Evolutionary conservation across 2,888 invertebrate species (phyloP).

Genomic region (Trissolcus japonicus): DNA sequence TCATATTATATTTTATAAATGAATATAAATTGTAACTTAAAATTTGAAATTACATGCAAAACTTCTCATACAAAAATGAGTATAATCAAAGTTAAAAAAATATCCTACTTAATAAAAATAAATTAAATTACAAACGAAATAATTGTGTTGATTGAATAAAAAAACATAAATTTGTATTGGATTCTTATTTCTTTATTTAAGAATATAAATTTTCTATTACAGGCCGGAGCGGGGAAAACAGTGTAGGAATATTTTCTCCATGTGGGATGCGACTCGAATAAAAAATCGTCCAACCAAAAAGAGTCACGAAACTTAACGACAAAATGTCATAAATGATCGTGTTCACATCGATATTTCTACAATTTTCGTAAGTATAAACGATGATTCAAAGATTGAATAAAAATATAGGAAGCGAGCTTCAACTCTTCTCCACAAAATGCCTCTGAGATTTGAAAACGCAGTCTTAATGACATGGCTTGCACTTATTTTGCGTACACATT

Average conservation of each 20-base stretch:
- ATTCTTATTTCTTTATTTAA: slow-evolving; percentile 41
- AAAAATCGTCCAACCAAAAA: slow-evolving; percentile 35
- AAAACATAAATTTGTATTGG: slow-evolving; percentile 45
- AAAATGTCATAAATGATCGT: slow-evolving; percentile 7
- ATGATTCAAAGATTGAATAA: background rate
- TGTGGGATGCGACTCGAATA: slow-evolving; percentile 16
- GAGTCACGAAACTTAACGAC: background rate
- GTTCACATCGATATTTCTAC: background rate
- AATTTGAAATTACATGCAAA: too few species aligned
- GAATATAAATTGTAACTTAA: too few species aligned
- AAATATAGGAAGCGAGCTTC: background rate
- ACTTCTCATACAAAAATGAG: too few species aligned
- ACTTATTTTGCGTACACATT: background rate
- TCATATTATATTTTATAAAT: too few species aligned
- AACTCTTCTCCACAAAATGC: slow-evolving; percentile 14
- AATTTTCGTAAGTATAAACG: slow-evolving; percentile 2
- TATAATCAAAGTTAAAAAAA: too few species aligned
- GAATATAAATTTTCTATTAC: slow-evolving; percentile 54
- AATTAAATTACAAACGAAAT: background rate
- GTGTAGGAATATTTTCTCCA: slow-evolving; percentile 18
- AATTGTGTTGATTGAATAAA: slow-evolving; percentile 45
- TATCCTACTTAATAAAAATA: too few species aligned
- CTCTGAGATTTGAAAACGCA: slow-evolving; percentile 27
- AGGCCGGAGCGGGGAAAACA: slow-evolving; percentile 30
- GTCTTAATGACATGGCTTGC: slow-evolving; percentile 33